Evolutionary conservation across 2,888 invertebrate genomes (phyloP), one percentile per base, ranked within the genome.

Genomic region (Luperina nickerlii): DNA sequence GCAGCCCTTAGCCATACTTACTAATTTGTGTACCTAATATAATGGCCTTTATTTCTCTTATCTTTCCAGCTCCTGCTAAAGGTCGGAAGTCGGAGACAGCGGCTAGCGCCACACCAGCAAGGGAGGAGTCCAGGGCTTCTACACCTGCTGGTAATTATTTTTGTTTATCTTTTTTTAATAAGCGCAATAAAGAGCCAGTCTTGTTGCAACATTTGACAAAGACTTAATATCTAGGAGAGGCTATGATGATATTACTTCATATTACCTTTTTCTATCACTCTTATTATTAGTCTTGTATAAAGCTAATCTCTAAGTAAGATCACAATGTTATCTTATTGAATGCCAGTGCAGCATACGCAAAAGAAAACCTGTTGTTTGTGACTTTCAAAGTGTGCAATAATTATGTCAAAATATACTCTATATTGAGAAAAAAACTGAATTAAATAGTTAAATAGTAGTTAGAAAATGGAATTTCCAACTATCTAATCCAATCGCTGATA

Each of bases 41-140:
- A 57, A 32, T 60, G 27, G 8, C 0, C 0, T 18, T 54, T 27
- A 38, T 32, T 75, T 51, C 3, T 13, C 3, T 13, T 15, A 8
- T 4, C 24, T 38, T 80, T 87, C 0, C 92, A 97, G 97, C 97
- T 27, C 95, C 96, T 42, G 95, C 97, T 0, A 97, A 97, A 84
- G 96, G 96, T 2, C 95, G 96, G 2, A 97, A 96, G 85, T 96
- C 97, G 0, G 97, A 97, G 74, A 92, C 94, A 4, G 93, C 94
- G 0, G 90, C 94, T 0, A 93, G 89, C 66, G 87, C 95, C 2
- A 96, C 96, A 3, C 95, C 95, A 0, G 95, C 94, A 0, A 90
- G 95, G 27, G 96, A 96, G 57, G 96, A 96, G 72, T 95, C 95
- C 13, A 92, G 95, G 77, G 95, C 96, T 2, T 95, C 96, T 2